phyloP scores from a whole-genome alignment of 2,888 invertebrate species.

The Lasioglossum figueresi region DNA sequence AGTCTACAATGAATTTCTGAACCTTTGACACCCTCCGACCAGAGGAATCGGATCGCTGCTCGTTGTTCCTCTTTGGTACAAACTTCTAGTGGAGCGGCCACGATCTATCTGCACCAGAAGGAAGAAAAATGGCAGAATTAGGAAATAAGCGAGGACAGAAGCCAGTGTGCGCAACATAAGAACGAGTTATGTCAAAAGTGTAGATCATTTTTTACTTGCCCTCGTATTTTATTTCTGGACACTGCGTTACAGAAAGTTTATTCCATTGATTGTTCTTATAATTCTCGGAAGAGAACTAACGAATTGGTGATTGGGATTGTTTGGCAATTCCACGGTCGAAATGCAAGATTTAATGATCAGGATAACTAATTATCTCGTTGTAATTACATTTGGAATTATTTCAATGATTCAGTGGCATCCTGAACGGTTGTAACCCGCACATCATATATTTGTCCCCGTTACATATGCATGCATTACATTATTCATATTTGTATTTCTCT shows the following conservation, averaged over 20 bases:
- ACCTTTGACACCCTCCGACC: no score
- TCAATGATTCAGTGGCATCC: background rate
- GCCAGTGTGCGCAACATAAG: no score
- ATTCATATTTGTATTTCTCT: conserved; percentile 2
- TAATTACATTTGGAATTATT: conserved; percentile 1
- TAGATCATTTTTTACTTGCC: no score
- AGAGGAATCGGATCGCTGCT: no score
- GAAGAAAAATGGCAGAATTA: no score
- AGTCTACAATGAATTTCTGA: no score
- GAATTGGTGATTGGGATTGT: background rate
- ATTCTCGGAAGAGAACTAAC: background rate
- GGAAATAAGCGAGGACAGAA: no score
- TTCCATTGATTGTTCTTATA: background rate
- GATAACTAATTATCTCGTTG: background rate
- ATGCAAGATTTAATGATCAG: background rate
- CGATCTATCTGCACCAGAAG: no score
- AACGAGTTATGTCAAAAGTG: no score
- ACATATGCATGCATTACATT: background rate
- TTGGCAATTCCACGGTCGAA: background rate
- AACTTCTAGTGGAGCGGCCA: no score
- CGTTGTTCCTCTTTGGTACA: no score
- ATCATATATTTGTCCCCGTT: background rate
- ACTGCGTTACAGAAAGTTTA: background rate
- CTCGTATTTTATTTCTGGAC: background rate
- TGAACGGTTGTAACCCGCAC: background rate